phyloP scores from a whole-genome alignment of 2,797 vertebrate species.

The Gymnothorax javanicus region DNA sequence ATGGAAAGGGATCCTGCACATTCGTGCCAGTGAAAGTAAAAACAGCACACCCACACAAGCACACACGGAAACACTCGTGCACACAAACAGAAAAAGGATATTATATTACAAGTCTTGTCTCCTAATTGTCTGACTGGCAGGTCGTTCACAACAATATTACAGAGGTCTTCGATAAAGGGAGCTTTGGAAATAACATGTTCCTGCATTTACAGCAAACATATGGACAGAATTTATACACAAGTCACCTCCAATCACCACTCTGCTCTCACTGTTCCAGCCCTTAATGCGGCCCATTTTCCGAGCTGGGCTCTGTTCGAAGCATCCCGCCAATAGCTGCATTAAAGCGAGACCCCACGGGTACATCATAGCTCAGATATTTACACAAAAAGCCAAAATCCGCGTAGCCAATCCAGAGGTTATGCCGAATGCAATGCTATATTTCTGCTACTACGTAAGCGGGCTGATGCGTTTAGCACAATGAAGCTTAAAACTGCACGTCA shows the following conservation, averaged over 20 bases:
- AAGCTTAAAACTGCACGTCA: not conserved
- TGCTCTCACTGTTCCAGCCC: not conserved
- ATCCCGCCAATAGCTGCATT: conserved; percentile 8
- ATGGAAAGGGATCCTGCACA: not conserved
- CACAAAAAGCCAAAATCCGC: not conserved
- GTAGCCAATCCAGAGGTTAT: not conserved
- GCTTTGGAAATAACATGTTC: not conserved
- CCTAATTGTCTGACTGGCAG: not conserved
- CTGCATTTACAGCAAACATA: conserved; percentile 1
- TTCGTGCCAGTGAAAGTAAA: not conserved
- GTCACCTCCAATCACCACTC: conserved; percentile 1
- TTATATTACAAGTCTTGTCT: not conserved
- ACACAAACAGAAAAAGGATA: not conserved
- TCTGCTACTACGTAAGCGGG: not conserved
- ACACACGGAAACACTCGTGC: not conserved
- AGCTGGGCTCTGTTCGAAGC: not conserved
- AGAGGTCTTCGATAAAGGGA: not conserved
- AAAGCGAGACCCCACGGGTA: not conserved
- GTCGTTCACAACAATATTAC: not conserved
- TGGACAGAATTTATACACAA: not conserved
- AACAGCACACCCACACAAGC: not conserved
- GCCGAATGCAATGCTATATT: not conserved
- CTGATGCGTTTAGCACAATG: not conserved
- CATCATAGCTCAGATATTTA: not conserved
- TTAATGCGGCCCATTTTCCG: not conserved